phyloP scores from a whole-genome alignment of 2,113 vertebrate species.

The Tricholaema leucomelas region DNA sequence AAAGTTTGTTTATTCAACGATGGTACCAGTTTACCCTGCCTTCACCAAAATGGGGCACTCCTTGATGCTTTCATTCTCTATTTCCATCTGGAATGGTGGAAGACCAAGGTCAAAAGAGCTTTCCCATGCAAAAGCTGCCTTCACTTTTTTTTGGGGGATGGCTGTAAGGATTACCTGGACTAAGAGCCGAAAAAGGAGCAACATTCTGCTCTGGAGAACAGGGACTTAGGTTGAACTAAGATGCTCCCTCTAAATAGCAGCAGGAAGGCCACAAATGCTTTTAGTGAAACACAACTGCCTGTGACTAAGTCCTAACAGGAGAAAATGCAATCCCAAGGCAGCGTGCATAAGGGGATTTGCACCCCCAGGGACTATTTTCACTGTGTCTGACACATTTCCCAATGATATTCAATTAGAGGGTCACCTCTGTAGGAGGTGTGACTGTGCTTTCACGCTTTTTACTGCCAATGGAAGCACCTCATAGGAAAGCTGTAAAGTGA shows the following conservation, averaged over 20 bases:
- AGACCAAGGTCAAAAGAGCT: not conserved
- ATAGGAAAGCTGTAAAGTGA: constrained; percentile 47
- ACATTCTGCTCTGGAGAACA: not conserved
- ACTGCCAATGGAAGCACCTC: constrained; percentile 26
- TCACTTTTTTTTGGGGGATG: not conserved
- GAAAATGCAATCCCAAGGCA: not conserved
- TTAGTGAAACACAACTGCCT: not conserved
- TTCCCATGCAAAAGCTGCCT: not conserved
- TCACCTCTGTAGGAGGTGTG: not conserved
- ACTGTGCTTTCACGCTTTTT: not conserved
- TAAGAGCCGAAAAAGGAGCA: not conserved
- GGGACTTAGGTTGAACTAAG: not conserved
- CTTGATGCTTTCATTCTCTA: not conserved
- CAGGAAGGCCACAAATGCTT: not conserved
- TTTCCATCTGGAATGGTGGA: not conserved
- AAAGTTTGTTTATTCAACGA: not conserved
- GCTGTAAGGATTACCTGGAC: not conserved
- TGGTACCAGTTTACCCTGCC: not conserved
- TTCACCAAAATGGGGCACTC: not conserved
- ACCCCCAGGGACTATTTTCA: constrained; percentile 25
- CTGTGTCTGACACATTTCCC: constrained; percentile 47
- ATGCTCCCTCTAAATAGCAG: not conserved
- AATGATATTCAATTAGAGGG: constrained; percentile 58
- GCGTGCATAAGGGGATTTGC: not conserved
- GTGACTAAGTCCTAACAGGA: not conserved